A percentile compares a stretch with the other conserved stretches of the same genome.
These are phyloP conservation scores for Sinocyclocheilus anshuiensis DNA, from an alignment of 2,113 vertebrate species.

Conservation along the genomic window DNA sequence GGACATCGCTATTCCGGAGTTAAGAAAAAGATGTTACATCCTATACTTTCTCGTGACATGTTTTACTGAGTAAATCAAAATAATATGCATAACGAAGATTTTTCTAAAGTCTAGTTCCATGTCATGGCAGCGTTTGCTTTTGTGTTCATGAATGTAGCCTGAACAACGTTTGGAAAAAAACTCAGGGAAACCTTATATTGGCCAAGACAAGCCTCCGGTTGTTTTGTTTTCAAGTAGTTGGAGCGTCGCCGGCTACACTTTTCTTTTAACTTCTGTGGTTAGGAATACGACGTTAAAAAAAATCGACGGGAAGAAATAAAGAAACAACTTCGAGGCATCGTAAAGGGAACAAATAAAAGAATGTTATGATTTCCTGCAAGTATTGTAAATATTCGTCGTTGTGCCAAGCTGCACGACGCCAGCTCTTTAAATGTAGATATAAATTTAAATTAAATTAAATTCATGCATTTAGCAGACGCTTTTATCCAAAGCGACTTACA, in stretches of 20 bases:
- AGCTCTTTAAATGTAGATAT: background rate
- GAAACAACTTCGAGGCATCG: slow-evolving; percentile 17
- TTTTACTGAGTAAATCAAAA: background rate
- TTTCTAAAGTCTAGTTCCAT: background rate
- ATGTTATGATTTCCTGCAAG: background rate
- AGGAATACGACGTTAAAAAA: background rate
- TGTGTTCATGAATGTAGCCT: background rate
- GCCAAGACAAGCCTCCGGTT: background rate
- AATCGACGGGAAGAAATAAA: background rate
- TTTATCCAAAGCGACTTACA: no score
- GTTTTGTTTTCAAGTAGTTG: slow-evolving; percentile 44
- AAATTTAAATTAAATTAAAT: no score
- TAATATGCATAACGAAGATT: background rate
- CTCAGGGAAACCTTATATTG: slow-evolving; percentile 25
- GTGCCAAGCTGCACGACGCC: background rate
- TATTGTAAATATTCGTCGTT: background rate
- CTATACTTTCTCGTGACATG: background rate
- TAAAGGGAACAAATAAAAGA: background rate
- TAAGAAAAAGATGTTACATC: background rate
- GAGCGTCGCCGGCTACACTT: background rate
- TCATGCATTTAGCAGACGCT: no score
- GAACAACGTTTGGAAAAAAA: background rate
- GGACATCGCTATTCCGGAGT: slow-evolving; percentile 13
- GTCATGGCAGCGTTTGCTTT: background rate
- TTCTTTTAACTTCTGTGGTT: background rate